Conservation (phyloP, 2,113 vertebrate species). For the Embiotoca jacksoni region DNA sequence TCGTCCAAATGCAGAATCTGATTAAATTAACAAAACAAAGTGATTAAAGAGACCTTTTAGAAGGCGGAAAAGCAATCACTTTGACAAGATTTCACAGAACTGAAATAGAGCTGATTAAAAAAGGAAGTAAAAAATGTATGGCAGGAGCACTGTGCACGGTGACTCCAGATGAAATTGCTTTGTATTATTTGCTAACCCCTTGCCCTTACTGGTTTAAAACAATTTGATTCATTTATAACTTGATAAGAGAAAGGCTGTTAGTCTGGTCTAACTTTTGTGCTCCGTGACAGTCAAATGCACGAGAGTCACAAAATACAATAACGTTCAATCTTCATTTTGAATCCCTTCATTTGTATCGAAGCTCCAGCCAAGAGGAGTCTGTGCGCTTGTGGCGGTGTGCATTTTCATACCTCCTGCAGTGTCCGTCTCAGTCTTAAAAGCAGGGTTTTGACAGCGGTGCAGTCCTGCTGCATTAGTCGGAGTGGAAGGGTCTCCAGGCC, state of each 20-base stretch:
- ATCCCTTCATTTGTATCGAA: conserved; percentile 5
- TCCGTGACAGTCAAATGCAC: conserved; percentile 16
- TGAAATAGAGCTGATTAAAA: conserved; percentile 59
- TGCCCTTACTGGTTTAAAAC: conserved; percentile 30
- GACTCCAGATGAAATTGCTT: conserved; percentile 33
- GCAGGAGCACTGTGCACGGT: conserved; percentile 2
- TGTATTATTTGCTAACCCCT: conserved; percentile 32
- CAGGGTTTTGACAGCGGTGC: conserved; percentile 94
- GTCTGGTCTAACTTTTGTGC: neutral
- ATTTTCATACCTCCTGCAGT: conserved; percentile 91
- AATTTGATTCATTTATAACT: conserved; percentile 26
- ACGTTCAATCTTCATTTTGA: neutral
- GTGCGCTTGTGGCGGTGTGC: neutral
- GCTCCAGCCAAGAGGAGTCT: neutral
- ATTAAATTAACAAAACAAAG: conserved; percentile 64
- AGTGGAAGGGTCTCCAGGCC: conserved; percentile 92
- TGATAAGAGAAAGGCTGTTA: conserved; percentile 11
- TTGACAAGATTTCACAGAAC: conserved; percentile 55
- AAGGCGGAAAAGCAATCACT: conserved; percentile 33
- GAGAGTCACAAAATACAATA: neutral
- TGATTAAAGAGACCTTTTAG: conserved; percentile 55
- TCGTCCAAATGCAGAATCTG: conserved; percentile 34
- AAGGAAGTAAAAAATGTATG: conserved; percentile 19
- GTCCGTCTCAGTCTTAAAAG: conserved; percentile 94
- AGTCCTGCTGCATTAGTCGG: conserved; percentile 96